Evolutionary conservation across 2,888 invertebrate genomes (phyloP), one percentile per base, ranked within the genome.

Genomic region (Oligia fasciuncula): DNA sequence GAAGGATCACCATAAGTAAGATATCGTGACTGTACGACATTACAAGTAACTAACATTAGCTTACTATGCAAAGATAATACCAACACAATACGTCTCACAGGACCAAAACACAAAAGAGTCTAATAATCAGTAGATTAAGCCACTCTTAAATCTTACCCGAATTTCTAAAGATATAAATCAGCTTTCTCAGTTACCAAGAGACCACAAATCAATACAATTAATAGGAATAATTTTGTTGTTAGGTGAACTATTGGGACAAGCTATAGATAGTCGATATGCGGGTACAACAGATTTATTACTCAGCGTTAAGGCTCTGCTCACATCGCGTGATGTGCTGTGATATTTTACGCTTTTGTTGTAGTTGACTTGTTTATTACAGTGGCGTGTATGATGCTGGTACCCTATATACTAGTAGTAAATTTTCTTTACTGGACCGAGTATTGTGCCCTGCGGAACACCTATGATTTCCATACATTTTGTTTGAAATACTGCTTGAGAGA

Each of bases 131-230:
- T 54, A 76, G 23, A 77, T 57, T 57, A 81, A 69, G 23, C 23
- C 51, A 8, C 17, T 69, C 54, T 80, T 73, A 69, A 80, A 85
- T 80, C 72, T 71, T 74, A 60, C n/a, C 73, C 77, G n/a, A 76
- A 79, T 79, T 79, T 79, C 77, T 79, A 76, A 69, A 76, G 71
- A 81, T 66, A 80, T 84, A 84, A 81, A 81, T 73, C 74, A 57
- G 35, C 68, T 79, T 72, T 86, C 43, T 35, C 66, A 72, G 35
- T 57, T 51, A 83, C 74, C 74, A 69, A 77, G 81, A 51, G 49
- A 51, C 51, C 35, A 87, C 85, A 87, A 87, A 87, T 86, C 83
- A 87, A 85, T 80, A 79, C 76, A 72, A 75, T 85, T 80, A 73
- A 85, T 74, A 68, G 29, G 69, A 78, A 80, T 83, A 78, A 74